These are phyloP conservation scores for Spinus olivaceus DNA, from an alignment of 2,797 vertebrate species.

Conservation along the genomic window DNA sequence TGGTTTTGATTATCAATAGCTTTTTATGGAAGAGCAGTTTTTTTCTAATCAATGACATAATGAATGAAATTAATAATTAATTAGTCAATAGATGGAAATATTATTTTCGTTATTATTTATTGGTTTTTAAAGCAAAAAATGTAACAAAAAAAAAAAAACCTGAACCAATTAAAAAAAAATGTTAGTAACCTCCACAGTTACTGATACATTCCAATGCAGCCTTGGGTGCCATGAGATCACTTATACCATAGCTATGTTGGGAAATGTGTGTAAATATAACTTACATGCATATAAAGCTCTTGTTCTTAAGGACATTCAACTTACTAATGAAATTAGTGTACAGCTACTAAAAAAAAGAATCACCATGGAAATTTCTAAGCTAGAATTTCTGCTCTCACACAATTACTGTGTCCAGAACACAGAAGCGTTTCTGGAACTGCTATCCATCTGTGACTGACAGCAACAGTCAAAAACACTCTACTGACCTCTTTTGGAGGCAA, in stretches of 20 bases:
- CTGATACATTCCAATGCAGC: neutral
- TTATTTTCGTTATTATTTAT: neutral
- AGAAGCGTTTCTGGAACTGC: neutral
- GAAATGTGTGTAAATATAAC: neutral
- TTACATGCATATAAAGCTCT: neutral
- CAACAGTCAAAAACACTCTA: neutral
- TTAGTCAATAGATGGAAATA: neutral
- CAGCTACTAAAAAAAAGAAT: neutral
- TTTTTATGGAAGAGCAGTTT: neutral
- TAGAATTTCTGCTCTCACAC: neutral
- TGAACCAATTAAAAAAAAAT: neutral
- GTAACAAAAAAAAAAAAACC: neutral
- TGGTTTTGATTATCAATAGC: neutral
- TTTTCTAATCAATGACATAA: neutral
- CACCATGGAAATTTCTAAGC: neutral
- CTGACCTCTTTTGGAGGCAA: neutral
- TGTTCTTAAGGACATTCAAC: neutral
- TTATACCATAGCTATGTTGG: neutral
- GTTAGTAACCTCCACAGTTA: neutral
- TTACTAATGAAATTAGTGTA: neutral
- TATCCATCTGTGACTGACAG: neutral
- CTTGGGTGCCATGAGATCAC: neutral
- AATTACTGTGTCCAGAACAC: neutral
- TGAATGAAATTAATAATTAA: neutral
- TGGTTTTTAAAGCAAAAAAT: neutral